Evolutionary conservation across 2,888 invertebrate genomes (phyloP), one percentile per base, ranked within the genome.

Genomic region (Nomada fucata): DNA sequence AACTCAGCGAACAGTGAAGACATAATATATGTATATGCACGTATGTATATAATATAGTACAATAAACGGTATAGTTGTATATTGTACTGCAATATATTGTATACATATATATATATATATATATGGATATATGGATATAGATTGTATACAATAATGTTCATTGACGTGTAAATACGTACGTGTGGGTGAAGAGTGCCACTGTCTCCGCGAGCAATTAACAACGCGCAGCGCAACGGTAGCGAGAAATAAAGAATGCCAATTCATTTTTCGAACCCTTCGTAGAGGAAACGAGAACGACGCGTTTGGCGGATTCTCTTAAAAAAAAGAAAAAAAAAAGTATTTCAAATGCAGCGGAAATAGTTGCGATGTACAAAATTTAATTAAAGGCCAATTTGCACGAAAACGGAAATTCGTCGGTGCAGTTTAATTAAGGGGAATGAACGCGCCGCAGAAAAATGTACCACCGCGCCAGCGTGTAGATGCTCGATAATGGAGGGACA

Each of bases 1-100:
- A 92, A 91, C 90, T 92, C 89, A 91, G 91, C 89, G 90, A 91
- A 93, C 91, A 92, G 86, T 90, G 88, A 92, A 90, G 92, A 91
- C 89, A 91, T 88, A 92, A 91, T 84, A 88, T 82, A 84, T 63
- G 83, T 75, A 63, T 60, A 42, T 72, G 52, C 64, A 47, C 52
- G 23, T 81, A 63, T 69, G 47, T 50, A 69, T 50, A 73, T 20
- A 72, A 44, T 68, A 55, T 60, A 52, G 72, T 69, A 61, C 77
- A 47, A 47, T 47, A 15, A 47, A 47, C 47, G 47, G 36, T 36
- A 36, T 2, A 47, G 11, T 2, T 15, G 15, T 15, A 47, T 47
- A 13, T 15, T 47, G 0, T 13, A 47, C 15, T 47, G 47, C 47
- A 15, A 47, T 47, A 47, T 47, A 47, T 47, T 47, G 26, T 63